Conservation (phyloP, 2,888 invertebrate species). For the Phyllotreta striolata region DNA sequence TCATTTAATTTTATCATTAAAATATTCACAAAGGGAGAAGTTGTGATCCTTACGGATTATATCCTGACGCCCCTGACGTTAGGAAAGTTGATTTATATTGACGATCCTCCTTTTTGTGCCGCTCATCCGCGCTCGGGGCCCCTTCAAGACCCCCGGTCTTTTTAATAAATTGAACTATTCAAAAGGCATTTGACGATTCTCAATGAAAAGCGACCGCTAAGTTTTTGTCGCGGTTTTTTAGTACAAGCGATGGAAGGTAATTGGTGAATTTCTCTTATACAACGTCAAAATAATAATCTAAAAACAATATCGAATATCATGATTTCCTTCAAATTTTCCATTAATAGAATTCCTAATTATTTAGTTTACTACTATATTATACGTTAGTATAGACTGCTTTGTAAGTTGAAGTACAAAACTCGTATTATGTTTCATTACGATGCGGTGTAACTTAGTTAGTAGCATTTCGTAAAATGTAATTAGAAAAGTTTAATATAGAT, state of each 20-base stretch:
- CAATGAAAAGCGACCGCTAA: conserved; percentile 25
- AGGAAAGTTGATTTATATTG: conserved; percentile 29
- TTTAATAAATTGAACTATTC: conserved; percentile 32
- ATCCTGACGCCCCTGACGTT: conserved; percentile 19
- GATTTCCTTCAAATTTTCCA: no score
- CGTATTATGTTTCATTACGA: no score
- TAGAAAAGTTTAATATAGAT: no score
- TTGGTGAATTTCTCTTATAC: no score
- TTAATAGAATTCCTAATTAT: no score
- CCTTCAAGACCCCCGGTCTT: conserved; percentile 12
- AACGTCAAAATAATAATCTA: no score
- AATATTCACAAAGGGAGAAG: conserved; percentile 20
- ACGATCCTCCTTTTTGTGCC: conserved; percentile 28
- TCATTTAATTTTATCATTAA: conserved; percentile 28
- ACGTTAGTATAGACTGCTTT: no score
- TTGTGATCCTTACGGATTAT: conserved; percentile 31
- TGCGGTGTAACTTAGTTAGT: no score
- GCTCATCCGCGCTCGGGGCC: conserved; percentile 12
- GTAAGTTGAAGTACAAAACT: no score
- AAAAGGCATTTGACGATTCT: conserved; percentile 27
- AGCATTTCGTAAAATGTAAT: neutral
- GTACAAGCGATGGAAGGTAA: neutral
- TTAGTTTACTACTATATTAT: no score
- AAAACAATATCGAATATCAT: no score
- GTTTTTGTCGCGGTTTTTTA: conserved; percentile 15